Conservation (phyloP, 1,140 invertebrate species). For the Helicoverpa zea region DNA sequence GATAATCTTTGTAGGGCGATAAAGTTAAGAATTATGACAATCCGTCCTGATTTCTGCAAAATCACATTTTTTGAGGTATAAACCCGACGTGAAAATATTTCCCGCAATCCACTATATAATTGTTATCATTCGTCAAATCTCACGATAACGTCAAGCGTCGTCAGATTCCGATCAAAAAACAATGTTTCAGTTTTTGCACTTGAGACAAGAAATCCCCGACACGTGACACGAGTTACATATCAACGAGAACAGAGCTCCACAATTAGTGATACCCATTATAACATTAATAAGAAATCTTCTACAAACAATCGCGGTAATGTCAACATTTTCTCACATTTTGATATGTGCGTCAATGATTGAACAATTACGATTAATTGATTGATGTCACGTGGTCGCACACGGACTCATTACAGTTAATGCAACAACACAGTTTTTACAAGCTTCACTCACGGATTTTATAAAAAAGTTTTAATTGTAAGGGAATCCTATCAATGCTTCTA, state of each 20-base stretch:
- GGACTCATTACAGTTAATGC: not conserved
- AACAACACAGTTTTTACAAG: not conserved
- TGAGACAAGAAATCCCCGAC: not conserved
- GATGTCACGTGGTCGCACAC: not conserved
- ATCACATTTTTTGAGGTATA: not conserved
- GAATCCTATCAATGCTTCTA: no score
- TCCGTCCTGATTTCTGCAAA: not conserved
- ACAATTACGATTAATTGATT: not conserved
- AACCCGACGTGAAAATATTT: not conserved
- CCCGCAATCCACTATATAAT: not conserved
- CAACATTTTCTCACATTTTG: not conserved
- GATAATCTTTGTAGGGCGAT: no score
- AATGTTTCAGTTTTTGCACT: constrained; percentile 2
- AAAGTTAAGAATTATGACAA: no score
- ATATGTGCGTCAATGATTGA: not conserved
- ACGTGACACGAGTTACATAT: not conserved
- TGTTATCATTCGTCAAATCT: not conserved
- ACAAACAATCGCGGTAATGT: not conserved
- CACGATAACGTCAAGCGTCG: not conserved
- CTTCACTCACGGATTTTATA: not conserved
- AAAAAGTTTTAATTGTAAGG: not conserved
- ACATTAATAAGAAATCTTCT: not conserved
- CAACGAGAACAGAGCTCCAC: not conserved
- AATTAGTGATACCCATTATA: constrained; percentile 3
- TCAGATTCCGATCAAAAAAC: constrained; percentile 4